A percentile compares a stretch with the other conserved stretches of the same genome.
Conservation (phyloP, 2,113 vertebrate genomes). For the Sitta europaea region DNA sequence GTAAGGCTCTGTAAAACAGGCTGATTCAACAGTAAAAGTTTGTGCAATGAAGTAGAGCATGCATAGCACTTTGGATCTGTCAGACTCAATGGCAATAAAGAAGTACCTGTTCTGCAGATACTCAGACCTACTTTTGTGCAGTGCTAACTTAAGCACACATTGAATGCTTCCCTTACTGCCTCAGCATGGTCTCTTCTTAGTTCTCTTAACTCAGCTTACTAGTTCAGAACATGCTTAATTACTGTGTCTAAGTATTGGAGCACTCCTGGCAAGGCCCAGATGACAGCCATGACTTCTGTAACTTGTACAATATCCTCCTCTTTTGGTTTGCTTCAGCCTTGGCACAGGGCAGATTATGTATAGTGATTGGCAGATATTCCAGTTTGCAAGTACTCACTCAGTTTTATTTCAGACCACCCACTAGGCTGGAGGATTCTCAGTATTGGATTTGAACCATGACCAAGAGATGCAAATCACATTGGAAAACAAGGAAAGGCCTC, state of each 20-base stretch:
- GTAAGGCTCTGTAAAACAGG: slow-evolving; percentile 10
- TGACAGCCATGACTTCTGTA: neutral
- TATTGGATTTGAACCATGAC: neutral
- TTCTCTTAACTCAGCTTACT: neutral
- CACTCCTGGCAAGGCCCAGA: neutral
- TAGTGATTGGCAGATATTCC: neutral
- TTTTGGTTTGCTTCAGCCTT: neutral
- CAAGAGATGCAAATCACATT: neutral
- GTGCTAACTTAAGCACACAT: neutral
- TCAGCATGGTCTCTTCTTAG: neutral
- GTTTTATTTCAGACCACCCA: neutral
- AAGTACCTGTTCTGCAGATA: neutral
- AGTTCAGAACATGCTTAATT: neutral
- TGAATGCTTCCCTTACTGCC: neutral
- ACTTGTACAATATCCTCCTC: neutral
- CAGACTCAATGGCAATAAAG: neutral
- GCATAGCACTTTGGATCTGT: neutral
- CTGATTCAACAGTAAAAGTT: slow-evolving; percentile 29
- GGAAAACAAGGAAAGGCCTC: neutral
- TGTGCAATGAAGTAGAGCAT: neutral
- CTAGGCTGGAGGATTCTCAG: neutral
- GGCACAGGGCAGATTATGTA: neutral
- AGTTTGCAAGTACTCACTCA: neutral
- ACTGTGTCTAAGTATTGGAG: neutral
- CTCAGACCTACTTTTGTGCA: neutral